A percentile compares a stretch with the other conserved stretches of the same genome.
These are phyloP conservation scores for Liasis olivaceus DNA, from an alignment of 2,797 vertebrate species.

Conservation along the genomic window DNA sequence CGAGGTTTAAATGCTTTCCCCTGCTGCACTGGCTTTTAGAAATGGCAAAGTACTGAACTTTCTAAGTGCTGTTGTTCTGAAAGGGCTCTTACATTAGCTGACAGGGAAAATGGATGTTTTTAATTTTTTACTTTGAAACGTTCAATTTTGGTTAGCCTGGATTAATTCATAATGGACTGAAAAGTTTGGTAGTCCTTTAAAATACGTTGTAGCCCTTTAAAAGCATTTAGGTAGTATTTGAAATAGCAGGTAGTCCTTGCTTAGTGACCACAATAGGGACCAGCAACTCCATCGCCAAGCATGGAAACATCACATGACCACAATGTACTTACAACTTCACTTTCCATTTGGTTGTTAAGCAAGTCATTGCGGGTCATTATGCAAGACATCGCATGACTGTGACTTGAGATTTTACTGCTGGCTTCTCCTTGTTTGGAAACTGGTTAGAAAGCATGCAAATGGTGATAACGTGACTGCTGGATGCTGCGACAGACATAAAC, in stretches of 20 bases:
- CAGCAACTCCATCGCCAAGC: neutral
- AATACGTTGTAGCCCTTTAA: neutral
- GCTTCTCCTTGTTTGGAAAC: neutral
- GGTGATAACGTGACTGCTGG: neutral
- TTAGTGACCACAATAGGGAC: neutral
- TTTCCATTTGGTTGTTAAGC: neutral
- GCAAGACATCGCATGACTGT: neutral
- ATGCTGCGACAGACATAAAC: neutral
- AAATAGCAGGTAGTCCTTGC: neutral
- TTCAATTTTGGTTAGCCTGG: neutral
- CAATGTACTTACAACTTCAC: neutral
- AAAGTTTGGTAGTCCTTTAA: neutral
- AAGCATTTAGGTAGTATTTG: neutral
- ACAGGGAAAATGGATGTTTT: neutral
- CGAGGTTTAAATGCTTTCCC: too few relatives aligned
- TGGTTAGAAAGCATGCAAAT: neutral
- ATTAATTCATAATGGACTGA: neutral
- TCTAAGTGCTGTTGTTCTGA: neutral
- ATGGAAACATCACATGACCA: neutral
- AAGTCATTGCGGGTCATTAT: neutral
- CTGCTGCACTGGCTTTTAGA: neutral
- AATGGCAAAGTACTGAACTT: neutral
- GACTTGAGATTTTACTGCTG: neutral
- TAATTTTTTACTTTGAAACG: neutral
- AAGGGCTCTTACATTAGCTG: neutral